A percentile compares a stretch with the other conserved stretches of the same genome.
These are phyloP conservation scores for Mellivora capensis DNA, from an alignment of 2,113 vertebrate genomes.

Conservation along the genomic window DNA sequence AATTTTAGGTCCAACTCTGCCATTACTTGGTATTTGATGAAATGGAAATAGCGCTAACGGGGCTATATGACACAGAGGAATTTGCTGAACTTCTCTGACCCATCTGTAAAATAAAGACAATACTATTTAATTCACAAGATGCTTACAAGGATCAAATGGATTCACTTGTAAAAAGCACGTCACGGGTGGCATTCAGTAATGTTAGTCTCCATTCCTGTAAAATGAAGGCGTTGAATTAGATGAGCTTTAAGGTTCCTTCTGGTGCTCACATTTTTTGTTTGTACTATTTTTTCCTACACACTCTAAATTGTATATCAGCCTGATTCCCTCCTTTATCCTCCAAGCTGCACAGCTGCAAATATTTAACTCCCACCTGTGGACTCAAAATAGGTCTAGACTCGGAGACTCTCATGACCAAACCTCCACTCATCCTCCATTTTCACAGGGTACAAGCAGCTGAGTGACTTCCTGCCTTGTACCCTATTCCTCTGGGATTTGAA, in stretches of 20 bases:
- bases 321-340: constrained; percentile 15
- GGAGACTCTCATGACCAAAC: neutral
- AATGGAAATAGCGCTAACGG: neutral
- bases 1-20: neutral
- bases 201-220: neutral
- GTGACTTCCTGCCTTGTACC: neutral
- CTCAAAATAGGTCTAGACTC: constrained; percentile 40
- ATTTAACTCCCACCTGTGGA: constrained; percentile 31
- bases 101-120: neutral
- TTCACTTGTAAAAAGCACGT: constrained; percentile 16
- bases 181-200: neutral
- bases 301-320: constrained; percentile 18
- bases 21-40: neutral
- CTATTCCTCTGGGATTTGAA: neutral
- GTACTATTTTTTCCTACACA: constrained; percentile 6
- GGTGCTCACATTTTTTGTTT: neutral
- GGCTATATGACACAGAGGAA: neutral
- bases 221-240: neutral
- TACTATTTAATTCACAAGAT: neutral
- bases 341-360: constrained; percentile 41
- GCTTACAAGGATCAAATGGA: neutral
- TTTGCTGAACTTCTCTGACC: constrained; percentile 15
- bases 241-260: neutral
- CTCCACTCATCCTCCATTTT: neutral
- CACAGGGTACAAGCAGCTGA: neutral